Evolutionary conservation across 37 sponge, comb jelly and placozoan genomes (phyloP).

Genomic region (Axinella damicornis): DNA sequence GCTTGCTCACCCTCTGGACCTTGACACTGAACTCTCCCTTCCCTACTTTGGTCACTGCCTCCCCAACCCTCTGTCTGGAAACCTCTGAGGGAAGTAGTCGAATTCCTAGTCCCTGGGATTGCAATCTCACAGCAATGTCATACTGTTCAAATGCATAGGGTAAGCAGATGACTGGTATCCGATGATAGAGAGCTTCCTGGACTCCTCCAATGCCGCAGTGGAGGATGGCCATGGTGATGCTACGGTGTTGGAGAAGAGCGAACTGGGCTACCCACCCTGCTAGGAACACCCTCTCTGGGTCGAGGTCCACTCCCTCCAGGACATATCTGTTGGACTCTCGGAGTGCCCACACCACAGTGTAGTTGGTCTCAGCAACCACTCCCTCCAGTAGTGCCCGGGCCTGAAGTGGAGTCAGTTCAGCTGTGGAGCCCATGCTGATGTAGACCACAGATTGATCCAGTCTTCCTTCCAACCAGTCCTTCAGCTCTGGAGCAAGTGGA

Average conservation of each 20-base stretch:
- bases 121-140: slow-evolving; percentile 28
- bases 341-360: slow-evolving; percentile 50
- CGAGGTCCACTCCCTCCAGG: slow-evolving; percentile 18
- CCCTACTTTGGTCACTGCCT: background rate
- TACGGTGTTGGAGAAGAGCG: slow-evolving; percentile 27
- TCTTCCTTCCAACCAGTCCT: slow-evolving; percentile 38
- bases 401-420: background rate
- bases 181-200: slow-evolving; percentile 38
- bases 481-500: slow-evolving; percentile 17
- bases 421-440: slow-evolving; percentile 64
- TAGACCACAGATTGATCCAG: slow-evolving; percentile 29
- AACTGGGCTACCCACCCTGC: slow-evolving; percentile 46
- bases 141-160: background rate
- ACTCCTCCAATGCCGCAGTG: slow-evolving; percentile 57
- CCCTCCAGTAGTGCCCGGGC: slow-evolving; percentile 35
- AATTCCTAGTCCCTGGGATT: background rate
- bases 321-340: slow-evolving; percentile 1
- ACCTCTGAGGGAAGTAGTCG: background rate
- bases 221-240: slow-evolving; percentile 47
- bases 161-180: slow-evolving; percentile 43
- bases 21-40: background rate
- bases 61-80: background rate
- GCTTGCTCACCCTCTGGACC: background rate
- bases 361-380: background rate
- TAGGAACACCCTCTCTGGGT: slow-evolving; percentile 9